Conservation (phyloP, 2,888 invertebrate genomes). For the Glyphotaelius pellucidus region DNA sequence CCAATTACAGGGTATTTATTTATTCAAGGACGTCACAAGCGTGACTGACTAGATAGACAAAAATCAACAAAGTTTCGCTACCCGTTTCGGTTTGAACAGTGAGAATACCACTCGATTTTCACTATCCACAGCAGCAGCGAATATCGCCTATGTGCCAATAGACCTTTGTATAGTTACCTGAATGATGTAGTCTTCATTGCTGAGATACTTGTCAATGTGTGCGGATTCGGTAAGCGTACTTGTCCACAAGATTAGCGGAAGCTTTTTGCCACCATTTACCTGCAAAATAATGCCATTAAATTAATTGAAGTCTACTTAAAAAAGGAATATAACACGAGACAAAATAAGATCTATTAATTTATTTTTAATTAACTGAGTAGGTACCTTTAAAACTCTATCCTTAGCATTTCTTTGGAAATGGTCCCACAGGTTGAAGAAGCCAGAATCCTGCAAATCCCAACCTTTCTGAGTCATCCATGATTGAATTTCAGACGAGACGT, state of each 20-base stretch:
- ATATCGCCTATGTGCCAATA: no score
- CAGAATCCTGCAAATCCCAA: constrained; percentile 79
- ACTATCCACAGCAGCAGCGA: no score
- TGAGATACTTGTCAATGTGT: constrained; percentile 82
- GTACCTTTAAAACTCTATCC: constrained; percentile 77
- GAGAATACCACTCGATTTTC: no score
- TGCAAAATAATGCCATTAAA: constrained; percentile 27
- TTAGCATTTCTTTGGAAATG: constrained; percentile 85
- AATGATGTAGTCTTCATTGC: constrained; percentile 87
- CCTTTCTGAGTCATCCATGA: constrained; percentile 82
- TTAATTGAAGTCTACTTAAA: background rate
- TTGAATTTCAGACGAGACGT: constrained; percentile 81
- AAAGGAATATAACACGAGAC: background rate
- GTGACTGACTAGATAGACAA: no score
- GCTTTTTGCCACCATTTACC: constrained; percentile 73
- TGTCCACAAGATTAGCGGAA: constrained; percentile 88
- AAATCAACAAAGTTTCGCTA: no score
- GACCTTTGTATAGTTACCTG: constrained; percentile 74
- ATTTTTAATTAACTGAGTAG: background rate
- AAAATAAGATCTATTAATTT: background rate
- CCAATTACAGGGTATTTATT: no score
- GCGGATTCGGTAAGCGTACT: constrained; percentile 84
- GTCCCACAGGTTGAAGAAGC: constrained; percentile 85
- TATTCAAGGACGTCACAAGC: no score
- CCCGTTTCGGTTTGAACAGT: no score